phyloP scores from a whole-genome alignment of 2,888 invertebrate genomes.

The Lasioglossum leucozonium region DNA sequence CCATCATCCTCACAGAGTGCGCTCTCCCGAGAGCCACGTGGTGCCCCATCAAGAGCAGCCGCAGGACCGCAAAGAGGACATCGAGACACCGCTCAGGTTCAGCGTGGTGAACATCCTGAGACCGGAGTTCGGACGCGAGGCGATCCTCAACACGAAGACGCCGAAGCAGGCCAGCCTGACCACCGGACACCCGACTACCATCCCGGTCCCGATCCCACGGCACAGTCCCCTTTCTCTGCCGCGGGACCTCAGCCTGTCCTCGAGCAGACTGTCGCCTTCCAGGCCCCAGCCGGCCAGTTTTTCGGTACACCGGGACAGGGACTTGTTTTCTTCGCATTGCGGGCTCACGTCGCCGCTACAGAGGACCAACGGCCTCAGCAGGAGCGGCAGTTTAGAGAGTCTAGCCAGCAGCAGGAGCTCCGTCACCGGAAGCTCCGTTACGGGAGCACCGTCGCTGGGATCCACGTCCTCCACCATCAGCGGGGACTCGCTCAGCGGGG shows the following conservation, averaged over 20 bases:
- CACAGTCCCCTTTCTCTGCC: slow-evolving; percentile 71
- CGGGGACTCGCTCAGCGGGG: slow-evolving; percentile 77
- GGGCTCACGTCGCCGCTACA: slow-evolving; percentile 77
- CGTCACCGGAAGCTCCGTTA: slow-evolving; percentile 79
- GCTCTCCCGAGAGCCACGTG: slow-evolving; percentile 60
- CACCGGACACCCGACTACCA: slow-evolving; percentile 64
- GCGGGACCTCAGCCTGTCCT: slow-evolving; percentile 75
- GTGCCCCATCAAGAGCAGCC: slow-evolving; percentile 67
- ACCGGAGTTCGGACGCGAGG: slow-evolving; percentile 93
- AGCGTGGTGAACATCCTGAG: slow-evolving; percentile 94
- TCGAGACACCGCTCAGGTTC: slow-evolving; percentile 87
- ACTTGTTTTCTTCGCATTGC: slow-evolving; percentile 72
- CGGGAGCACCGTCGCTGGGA: slow-evolving; percentile 80
- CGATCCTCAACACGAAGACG: slow-evolving; percentile 87
- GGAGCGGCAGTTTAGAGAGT: slow-evolving; percentile 83
- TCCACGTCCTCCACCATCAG: slow-evolving; percentile 76
- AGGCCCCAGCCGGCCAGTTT: slow-evolving; percentile 67
- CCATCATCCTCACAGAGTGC: slow-evolving; percentile 67
- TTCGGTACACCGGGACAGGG: slow-evolving; percentile 69
- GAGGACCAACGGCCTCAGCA: slow-evolving; percentile 77
- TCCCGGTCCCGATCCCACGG: slow-evolving; percentile 66
- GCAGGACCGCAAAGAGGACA: slow-evolving; percentile 58
- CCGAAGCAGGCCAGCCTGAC: slow-evolving; percentile 74
- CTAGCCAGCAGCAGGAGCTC: slow-evolving; percentile 82
- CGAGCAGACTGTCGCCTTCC: slow-evolving; percentile 74